phyloP scores from a whole-genome alignment of 1,140 invertebrate genomes.

The Drosophila sturtevanti region DNA sequence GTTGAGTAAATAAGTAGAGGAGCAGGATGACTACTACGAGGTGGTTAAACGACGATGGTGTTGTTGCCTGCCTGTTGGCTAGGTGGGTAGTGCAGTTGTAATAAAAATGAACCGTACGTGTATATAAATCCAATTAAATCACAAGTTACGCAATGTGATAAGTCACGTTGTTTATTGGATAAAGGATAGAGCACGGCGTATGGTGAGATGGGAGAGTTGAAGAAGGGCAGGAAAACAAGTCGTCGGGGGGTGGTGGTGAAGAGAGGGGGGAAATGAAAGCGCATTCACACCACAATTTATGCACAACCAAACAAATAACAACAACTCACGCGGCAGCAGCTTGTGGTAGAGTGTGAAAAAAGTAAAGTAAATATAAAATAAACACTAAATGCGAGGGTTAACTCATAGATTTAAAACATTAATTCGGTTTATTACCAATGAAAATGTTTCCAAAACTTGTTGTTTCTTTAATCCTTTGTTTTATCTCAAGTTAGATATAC shows the following conservation, averaged over 20 bases:
- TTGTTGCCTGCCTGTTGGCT: no score
- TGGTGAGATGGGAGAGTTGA: no score
- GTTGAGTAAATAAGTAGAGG: neutral
- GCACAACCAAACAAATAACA: slow-evolving; percentile 68
- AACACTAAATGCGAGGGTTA: slow-evolving; percentile 5
- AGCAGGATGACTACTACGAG: neutral
- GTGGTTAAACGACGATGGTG: neutral
- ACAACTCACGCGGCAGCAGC: slow-evolving; percentile 57
- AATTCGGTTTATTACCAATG: neutral
- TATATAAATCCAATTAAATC: slow-evolving; percentile 79
- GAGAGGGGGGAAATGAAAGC: neutral
- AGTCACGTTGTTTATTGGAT: slow-evolving; percentile 77
- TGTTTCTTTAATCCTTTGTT: no score
- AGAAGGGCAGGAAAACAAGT: neutral
- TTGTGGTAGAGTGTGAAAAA: slow-evolving; percentile 41
- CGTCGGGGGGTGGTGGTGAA: no score
- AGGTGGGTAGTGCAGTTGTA: slow-evolving; percentile 38
- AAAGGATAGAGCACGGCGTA: neutral
- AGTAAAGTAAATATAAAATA: slow-evolving; percentile 37
- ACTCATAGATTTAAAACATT: slow-evolving; percentile 2
- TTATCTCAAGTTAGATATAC: no score
- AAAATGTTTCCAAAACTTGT: no score
- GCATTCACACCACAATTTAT: slow-evolving; percentile 67
- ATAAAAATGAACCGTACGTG: slow-evolving; percentile 65
- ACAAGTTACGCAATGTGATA: slow-evolving; percentile 80